These are phyloP conservation scores for Galagoides demidoff DNA, from an alignment of 2,797 vertebrate genomes.

Conservation along the genomic window DNA sequence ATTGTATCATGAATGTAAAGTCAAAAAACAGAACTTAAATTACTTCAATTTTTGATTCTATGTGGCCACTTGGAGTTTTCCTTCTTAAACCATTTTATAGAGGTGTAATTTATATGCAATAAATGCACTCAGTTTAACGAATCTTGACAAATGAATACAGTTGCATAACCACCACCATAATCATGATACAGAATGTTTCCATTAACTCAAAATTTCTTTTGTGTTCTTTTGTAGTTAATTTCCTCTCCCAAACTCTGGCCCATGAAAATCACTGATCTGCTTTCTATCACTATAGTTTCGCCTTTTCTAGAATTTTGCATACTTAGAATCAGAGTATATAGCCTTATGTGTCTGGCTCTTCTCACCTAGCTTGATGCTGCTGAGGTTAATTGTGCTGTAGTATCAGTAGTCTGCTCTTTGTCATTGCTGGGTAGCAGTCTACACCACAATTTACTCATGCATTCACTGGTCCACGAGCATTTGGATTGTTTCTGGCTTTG, in stretches of 20 bases:
- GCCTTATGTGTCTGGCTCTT: background rate
- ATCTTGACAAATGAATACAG: background rate
- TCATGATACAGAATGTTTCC: background rate
- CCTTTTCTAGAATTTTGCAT: background rate
- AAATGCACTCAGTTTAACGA: background rate
- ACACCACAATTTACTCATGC: background rate
- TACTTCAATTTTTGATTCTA: background rate
- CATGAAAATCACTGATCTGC: background rate
- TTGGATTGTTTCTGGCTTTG: background rate
- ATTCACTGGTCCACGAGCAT: background rate
- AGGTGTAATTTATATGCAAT: background rate
- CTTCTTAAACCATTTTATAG: background rate
- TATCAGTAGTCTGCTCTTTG: background rate
- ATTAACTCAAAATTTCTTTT: background rate
- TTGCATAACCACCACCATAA: background rate
- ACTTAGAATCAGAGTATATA: background rate
- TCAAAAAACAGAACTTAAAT: slow-evolving; percentile 11
- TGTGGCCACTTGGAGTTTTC: background rate
- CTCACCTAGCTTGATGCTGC: background rate
- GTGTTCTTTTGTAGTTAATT: background rate
- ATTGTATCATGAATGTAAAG: background rate
- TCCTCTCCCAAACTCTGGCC: background rate
- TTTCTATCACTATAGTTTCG: background rate
- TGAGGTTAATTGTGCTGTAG: background rate
- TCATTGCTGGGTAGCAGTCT: background rate